A percentile compares a stretch with the other conserved stretches of the same genome.
These are phyloP conservation scores for Argyrosomus regius DNA, from an alignment of 2,797 vertebrate species.

Conservation along the genomic window DNA sequence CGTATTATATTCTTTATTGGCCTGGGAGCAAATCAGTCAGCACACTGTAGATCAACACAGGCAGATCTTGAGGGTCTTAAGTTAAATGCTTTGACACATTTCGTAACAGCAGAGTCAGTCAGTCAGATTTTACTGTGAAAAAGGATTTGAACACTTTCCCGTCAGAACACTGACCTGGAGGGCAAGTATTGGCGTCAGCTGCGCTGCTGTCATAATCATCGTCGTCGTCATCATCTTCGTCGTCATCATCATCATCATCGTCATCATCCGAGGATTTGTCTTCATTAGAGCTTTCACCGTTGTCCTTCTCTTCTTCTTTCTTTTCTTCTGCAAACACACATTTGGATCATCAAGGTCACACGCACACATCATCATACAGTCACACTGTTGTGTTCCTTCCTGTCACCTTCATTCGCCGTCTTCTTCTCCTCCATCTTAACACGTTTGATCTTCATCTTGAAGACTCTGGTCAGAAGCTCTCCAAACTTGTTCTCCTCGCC, in stretches of 20 bases:
- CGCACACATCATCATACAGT: not conserved
- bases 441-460: slow-evolving; percentile 89
- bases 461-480: slow-evolving; percentile 89
- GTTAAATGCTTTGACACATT: not conserved
- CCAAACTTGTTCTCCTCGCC: slow-evolving; percentile 90
- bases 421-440: slow-evolving; percentile 82
- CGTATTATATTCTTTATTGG: too few species aligned
- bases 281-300: slow-evolving; percentile 86
- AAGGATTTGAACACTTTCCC: not conserved
- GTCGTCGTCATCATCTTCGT: slow-evolving; percentile 59
- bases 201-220: slow-evolving; percentile 81
- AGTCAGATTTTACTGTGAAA: not conserved
- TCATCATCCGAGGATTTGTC: slow-evolving; percentile 81
- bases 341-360: not conserved
- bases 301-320: slow-evolving; percentile 86
- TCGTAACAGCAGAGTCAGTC: not conserved
- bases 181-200: slow-evolving; percentile 86
- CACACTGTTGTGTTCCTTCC: not conserved
- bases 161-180: slow-evolving; percentile 83
- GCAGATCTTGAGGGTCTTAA: not conserved
- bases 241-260: not conserved
- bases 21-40: too few species aligned
- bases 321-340: slow-evolving; percentile 80
- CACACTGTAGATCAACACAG: not conserved
- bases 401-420: slow-evolving; percentile 55